Conservation (phyloP, 2,113 vertebrate species). For the western clawed frog (Xenopus tropicalis) region DNA sequence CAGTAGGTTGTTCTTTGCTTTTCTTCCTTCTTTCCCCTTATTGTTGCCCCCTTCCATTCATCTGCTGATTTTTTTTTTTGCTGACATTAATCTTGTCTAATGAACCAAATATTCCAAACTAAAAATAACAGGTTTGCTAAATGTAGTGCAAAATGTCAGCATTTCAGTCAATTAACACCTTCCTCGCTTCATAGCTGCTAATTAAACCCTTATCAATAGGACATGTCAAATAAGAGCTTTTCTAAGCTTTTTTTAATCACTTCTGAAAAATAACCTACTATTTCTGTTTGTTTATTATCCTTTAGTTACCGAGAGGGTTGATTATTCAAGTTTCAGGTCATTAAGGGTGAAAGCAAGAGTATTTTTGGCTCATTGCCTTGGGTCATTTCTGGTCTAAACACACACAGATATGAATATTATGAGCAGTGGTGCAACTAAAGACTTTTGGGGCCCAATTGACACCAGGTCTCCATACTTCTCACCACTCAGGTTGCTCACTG, state of each 20-base stretch:
- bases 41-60: background rate
- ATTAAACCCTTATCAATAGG: background rate
- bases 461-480: no score
- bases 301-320: no score
- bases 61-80: background rate
- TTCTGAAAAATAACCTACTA: no score
- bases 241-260: background rate
- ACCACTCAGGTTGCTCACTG: no score
- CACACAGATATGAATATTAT: no score
- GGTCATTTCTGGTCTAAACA: no score
- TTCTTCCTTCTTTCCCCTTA: background rate
- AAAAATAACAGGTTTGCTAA: background rate
- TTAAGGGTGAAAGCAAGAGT: no score
- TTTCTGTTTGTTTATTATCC: no score
- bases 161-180: constrained; percentile 30
- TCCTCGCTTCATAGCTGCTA: background rate
- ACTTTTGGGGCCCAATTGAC: no score
- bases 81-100: background rate
- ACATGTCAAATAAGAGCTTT: background rate
- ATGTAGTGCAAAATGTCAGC: constrained; percentile 8
- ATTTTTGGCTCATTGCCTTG: no score
- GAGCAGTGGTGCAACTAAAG: no score
- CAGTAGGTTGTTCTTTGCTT: background rate
- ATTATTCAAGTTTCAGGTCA: no score
- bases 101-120: constrained; percentile 13